Evolutionary conservation across 1,140 invertebrate genomes (phyloP).

Genomic region (Piezodorus guildinii): DNA sequence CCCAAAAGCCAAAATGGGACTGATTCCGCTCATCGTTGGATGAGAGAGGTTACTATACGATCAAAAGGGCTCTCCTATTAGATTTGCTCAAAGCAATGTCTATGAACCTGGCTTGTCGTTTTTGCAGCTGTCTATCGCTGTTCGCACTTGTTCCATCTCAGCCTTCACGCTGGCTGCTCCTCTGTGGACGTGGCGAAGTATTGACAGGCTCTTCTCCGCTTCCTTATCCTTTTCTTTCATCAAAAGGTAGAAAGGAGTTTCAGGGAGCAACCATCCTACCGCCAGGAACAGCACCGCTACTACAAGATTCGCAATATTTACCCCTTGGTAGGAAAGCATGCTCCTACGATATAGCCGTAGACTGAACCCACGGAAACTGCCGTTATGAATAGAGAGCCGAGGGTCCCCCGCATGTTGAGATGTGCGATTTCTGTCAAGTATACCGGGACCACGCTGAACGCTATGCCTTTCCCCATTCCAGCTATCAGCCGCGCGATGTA

Average conservation of each 20-base stretch:
- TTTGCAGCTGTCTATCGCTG: constrained; percentile 22
- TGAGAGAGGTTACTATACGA: constrained; percentile 25
- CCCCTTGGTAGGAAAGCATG: constrained; percentile 51
- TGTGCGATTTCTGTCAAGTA: constrained; percentile 69
- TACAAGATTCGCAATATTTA: constrained; percentile 51
- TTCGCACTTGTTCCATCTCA: constrained; percentile 24
- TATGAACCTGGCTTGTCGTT: constrained; percentile 21
- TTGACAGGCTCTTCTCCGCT: constrained; percentile 47
- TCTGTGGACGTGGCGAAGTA: constrained; percentile 41
- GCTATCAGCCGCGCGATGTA: constrained; percentile 41
- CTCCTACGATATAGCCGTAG: constrained; percentile 60
- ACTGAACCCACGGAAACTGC: constrained; percentile 67
- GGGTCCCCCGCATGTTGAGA: constrained; percentile 26
- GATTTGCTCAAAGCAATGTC: constrained; percentile 23
- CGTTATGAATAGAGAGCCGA: constrained; percentile 65
- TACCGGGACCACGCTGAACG: constrained; percentile 66
- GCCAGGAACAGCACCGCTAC: constrained; percentile 49
- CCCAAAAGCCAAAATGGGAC: constrained; percentile 27
- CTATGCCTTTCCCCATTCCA: constrained; percentile 59
- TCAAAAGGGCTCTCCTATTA: constrained; percentile 27
- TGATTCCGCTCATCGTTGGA: constrained; percentile 28
- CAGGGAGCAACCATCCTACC: constrained; percentile 61
- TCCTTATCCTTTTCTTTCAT: constrained; percentile 45
- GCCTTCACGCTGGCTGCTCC: constrained; percentile 16
- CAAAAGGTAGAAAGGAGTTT: constrained; percentile 61